Evolutionary conservation across 2,888 invertebrate genomes (phyloP).

Genomic region (Pandemis cinnamomeana): DNA sequence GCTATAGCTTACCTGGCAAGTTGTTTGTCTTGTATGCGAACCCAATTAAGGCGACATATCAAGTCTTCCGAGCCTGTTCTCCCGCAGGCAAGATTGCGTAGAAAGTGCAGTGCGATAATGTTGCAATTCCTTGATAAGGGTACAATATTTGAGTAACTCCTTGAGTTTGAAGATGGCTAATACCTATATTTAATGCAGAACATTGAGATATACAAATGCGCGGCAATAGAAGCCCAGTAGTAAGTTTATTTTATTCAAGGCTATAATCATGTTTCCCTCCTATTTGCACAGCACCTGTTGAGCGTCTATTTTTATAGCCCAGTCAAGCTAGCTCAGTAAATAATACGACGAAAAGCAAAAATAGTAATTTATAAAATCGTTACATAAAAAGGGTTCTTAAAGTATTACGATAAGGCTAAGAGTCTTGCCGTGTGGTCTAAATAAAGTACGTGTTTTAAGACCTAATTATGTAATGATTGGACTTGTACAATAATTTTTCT

Average conservation of each 20-base stretch:
- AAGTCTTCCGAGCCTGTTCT: conserved; percentile 33
- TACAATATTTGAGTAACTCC: neutral
- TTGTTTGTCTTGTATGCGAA: conserved; percentile 43
- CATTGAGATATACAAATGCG: too few species aligned
- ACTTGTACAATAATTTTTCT: too few species aligned
- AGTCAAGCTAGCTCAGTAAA: neutral
- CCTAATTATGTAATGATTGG: too few species aligned
- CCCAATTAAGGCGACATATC: conserved; percentile 46
- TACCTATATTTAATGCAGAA: neutral
- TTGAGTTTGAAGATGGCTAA: neutral
- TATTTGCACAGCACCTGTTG: neutral
- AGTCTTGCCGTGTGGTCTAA: too few species aligned
- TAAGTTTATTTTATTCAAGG: too few species aligned
- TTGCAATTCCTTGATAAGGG: neutral
- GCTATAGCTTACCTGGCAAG: conserved; percentile 30
- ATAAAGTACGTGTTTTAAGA: too few species aligned
- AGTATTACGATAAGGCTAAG: too few species aligned
- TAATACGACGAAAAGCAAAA: neutral
- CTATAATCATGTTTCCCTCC: neutral
- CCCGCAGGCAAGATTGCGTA: conserved; percentile 14
- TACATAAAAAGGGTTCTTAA: too few species aligned
- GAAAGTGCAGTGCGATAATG: conserved; percentile 4
- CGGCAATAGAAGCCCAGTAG: too few species aligned
- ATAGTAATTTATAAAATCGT: too few species aligned
- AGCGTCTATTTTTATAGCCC: neutral